Evolutionary conservation across 2,888 invertebrate species (phyloP).

Genomic region (Sarcophaga caerulescens): DNA sequence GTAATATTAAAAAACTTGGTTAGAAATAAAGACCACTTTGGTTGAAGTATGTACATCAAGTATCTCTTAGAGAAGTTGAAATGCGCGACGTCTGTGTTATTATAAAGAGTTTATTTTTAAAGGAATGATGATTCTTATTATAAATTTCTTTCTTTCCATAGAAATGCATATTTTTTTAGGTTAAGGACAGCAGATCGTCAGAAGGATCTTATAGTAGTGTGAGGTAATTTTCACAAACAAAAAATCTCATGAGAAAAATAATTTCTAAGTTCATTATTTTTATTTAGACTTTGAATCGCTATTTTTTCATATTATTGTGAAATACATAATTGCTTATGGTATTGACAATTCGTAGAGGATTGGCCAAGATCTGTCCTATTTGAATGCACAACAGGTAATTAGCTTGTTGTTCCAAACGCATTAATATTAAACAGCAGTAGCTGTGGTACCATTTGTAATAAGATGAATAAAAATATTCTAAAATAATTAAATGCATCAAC

Average conservation of each 20-base stretch:
- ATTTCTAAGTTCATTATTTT: neutral
- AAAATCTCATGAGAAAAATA: neutral
- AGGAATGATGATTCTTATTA: too few relatives aligned
- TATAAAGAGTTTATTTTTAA: too few relatives aligned
- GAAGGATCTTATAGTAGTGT: too few relatives aligned
- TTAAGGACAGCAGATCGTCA: too few relatives aligned
- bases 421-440: constrained; percentile 25
- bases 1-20: too few relatives aligned
- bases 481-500: neutral
- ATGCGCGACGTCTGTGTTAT: too few relatives aligned
- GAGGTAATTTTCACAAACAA: too few relatives aligned
- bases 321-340: neutral
- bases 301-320: constrained; percentile 2
- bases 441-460: neutral
- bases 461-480: neutral
- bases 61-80: too few relatives aligned
- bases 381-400: neutral
- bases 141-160: too few relatives aligned
- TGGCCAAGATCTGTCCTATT: neutral
- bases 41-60: too few relatives aligned
- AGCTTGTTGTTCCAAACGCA: constrained; percentile 1
- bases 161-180: too few relatives aligned
- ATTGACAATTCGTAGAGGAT: neutral
- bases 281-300: neutral
- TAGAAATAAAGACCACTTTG: too few relatives aligned